Evolutionary conservation across 2,888 invertebrate species (phyloP).

Genomic region (Chironomus tentans): DNA sequence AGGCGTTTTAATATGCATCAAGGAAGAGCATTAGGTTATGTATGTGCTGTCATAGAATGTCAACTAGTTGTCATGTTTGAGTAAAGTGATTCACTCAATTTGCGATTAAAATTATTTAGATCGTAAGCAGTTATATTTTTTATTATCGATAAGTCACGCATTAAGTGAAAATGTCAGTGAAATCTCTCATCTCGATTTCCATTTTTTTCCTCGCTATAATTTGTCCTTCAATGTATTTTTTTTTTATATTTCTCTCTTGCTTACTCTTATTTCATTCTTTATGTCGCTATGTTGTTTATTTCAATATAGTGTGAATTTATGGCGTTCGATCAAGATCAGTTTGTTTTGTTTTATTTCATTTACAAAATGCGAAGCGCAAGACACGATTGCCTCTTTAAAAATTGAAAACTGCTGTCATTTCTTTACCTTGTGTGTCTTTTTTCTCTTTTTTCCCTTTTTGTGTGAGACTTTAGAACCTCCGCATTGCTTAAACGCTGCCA

Average conservation of each 20-base stretch:
- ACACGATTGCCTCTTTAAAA: not conserved
- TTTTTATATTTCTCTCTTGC: not conserved
- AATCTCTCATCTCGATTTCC: not conserved
- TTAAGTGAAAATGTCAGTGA: not conserved
- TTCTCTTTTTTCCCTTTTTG: too few relatives aligned
- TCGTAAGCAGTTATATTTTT: not conserved
- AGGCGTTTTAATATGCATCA: not conserved
- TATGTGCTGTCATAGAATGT: not conserved
- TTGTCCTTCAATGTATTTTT: not conserved
- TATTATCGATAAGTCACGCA: constrained; percentile 3
- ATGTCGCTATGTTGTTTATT: not conserved
- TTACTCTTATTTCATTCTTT: not conserved
- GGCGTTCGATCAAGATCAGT: not conserved
- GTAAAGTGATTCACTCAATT: not conserved
- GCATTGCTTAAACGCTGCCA: not conserved
- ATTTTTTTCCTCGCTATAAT: not conserved
- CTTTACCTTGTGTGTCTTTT: not conserved
- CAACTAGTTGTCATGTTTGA: not conserved
- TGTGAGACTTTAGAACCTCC: not conserved
- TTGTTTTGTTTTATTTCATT: too few relatives aligned
- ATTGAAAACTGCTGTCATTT: not conserved
- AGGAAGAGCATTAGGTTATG: not conserved
- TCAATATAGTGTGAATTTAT: not conserved
- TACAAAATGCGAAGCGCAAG: not conserved
- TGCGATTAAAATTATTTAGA: not conserved